Percentiles rank a stretch among this genome's conserved stretches.
Evolutionary conservation across 2,113 vertebrate genomes (phyloP).

Genomic region (Otocyon megalotis): DNA sequence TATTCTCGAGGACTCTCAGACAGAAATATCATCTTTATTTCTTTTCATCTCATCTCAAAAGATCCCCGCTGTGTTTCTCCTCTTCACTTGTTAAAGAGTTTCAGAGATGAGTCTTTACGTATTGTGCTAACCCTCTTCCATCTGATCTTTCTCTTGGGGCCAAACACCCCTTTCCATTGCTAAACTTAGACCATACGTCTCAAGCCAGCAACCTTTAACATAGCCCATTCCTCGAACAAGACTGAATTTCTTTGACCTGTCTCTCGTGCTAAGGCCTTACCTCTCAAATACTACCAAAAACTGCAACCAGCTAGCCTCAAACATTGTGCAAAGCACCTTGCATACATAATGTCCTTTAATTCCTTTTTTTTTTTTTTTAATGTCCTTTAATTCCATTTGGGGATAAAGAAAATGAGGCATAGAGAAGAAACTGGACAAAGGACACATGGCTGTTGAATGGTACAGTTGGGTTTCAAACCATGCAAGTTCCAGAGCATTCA

Average conservation of each 20-base stretch:
- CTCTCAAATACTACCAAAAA: slow-evolving; percentile 49
- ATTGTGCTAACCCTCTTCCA: neutral
- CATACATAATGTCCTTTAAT: neutral
- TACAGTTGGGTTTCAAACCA: neutral
- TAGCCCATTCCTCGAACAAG: neutral
- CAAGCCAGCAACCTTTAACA: neutral
- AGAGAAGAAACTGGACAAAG: neutral
- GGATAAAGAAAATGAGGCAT: neutral
- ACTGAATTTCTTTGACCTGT: slow-evolving; percentile 38
- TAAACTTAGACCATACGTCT: slow-evolving; percentile 70
- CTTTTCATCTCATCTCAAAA: slow-evolving; percentile 64
- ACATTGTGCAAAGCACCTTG: neutral
- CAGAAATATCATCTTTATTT: slow-evolving; percentile 63
- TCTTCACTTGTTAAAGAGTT: slow-evolving; percentile 24
- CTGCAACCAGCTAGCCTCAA: neutral
- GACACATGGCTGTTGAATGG: neutral
- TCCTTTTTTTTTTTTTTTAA: too few relatives aligned
- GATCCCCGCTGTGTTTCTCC: slow-evolving; percentile 55
- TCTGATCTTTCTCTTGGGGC: slow-evolving; percentile 27
- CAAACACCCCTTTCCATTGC: neutral
- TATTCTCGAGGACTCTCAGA: slow-evolving; percentile 1
- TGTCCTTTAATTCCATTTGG: neutral
- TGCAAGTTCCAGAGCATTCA: neutral
- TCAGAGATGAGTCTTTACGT: slow-evolving; percentile 40
- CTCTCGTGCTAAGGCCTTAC: slow-evolving; percentile 17